phyloP scores from a whole-genome alignment of 2,888 invertebrate genomes.

The Diarsia brunnea region DNA sequence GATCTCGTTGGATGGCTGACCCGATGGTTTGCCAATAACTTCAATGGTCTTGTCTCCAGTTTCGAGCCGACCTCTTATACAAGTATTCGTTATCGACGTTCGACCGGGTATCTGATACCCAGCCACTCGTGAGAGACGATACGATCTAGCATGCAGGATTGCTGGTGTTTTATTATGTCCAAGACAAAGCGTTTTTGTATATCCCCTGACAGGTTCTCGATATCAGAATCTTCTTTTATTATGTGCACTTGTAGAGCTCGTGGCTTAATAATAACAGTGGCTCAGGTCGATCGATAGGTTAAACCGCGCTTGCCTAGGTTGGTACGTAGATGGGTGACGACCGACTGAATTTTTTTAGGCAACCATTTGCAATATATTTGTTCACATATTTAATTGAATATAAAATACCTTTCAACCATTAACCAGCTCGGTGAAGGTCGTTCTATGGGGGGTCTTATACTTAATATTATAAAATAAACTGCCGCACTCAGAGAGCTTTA shows the following conservation, averaged over 20 bases:
- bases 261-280: too few species aligned
- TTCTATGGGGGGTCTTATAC: too few species aligned
- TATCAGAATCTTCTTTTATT: background rate
- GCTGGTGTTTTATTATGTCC: background rate
- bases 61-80: conserved; percentile 6
- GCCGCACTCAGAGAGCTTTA: too few species aligned
- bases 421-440: too few species aligned
- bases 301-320: background rate
- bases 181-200: background rate
- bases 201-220: background rate
- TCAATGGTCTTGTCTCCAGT: conserved; percentile 31
- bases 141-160: background rate
- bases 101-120: conserved; percentile 5
- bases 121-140: background rate
- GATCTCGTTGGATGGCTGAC: background rate
- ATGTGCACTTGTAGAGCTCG: too few species aligned
- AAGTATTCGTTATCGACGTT: conserved; percentile 10
- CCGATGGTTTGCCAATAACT: conserved; percentile 36
- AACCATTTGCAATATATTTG: too few species aligned
- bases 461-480: too few species aligned
- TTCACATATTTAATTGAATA: too few species aligned
- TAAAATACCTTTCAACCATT: too few species aligned
- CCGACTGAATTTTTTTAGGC: too few species aligned
- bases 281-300: background rate
- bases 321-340: background rate